Conservation (phyloP, 2,797 vertebrate genomes). For the Bradypus variegatus region DNA sequence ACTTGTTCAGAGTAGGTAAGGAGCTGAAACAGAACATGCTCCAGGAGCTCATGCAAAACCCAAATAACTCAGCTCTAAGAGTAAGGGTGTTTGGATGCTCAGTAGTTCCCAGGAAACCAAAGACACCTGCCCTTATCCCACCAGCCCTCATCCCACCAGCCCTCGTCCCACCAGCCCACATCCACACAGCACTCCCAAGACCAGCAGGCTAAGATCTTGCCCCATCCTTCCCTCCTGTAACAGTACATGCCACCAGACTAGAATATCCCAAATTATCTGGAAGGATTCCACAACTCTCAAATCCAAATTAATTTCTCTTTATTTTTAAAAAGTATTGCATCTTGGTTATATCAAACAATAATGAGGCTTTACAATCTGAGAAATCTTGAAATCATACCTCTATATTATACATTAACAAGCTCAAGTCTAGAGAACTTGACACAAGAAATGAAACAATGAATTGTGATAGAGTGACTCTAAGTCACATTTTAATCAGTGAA, state of each 20-base stretch:
- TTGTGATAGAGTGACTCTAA: not conserved
- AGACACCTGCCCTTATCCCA: not conserved
- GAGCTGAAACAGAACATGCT: not conserved
- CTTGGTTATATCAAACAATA: not conserved
- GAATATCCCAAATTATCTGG: not conserved
- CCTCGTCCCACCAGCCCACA: not conserved
- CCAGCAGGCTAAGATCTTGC: not conserved
- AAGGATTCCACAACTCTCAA: slow-evolving; percentile 19
- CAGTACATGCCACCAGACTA: not conserved
- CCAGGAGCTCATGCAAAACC: not conserved
- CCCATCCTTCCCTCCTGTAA: not conserved
- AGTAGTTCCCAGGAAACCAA: not conserved
- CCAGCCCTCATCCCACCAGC: not conserved
- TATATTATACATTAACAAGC: not conserved
- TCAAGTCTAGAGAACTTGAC: slow-evolving; percentile 6
- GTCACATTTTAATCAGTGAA: slow-evolving; percentile 16
- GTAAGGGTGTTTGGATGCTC: not conserved
- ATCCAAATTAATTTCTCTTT: slow-evolving; percentile 26
- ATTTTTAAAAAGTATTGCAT: not conserved
- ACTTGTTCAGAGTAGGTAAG: not conserved
- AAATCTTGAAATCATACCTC: not conserved
- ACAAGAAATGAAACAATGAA: slow-evolving; percentile 8
- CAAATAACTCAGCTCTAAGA: not conserved
- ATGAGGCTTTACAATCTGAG: not conserved
- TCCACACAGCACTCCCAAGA: rapidly evolving